Evolutionary conservation across 1,140 invertebrate species (phyloP).

Genomic region (Caerostris darwini): DNA sequence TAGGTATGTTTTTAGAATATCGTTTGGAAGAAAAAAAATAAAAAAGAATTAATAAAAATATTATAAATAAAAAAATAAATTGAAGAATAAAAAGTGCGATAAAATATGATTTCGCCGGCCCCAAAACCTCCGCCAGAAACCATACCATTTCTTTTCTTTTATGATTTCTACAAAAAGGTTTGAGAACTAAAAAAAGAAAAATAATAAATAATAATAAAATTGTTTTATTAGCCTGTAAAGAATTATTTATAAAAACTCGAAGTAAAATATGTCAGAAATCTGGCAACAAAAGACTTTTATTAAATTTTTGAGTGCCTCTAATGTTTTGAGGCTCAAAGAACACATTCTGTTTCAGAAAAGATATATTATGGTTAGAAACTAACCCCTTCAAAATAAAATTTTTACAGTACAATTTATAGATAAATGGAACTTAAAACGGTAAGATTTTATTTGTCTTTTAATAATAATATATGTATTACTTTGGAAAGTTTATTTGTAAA

Average conservation of each 20-base stretch:
- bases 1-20: conserved; percentile 63
- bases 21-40: conserved; percentile 49
- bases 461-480: no score
- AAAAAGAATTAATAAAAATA: conserved; percentile 7
- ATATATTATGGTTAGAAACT: no score
- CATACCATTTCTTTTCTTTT: conserved; percentile 42
- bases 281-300: conserved; percentile 16
- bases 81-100: conserved; percentile 52
- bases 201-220: neutral
- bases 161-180: conserved; percentile 1
- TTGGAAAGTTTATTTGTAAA: no score
- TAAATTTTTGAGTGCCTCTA: neutral
- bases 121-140: conserved; percentile 64
- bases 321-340: conserved; percentile 17
- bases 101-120: conserved; percentile 76
- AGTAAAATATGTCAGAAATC: conserved; percentile 1
- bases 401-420: no score
- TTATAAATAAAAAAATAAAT: conserved; percentile 4
- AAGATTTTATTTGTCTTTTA: no score
- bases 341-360: neutral
- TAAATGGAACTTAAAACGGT: no score
- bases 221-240: neutral
- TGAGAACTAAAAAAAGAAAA: neutral
- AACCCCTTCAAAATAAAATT: no score
- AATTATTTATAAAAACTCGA: neutral